Conservation (phyloP, 2,797 vertebrate genomes). For the Arrhamphus sclerolepis region DNA sequence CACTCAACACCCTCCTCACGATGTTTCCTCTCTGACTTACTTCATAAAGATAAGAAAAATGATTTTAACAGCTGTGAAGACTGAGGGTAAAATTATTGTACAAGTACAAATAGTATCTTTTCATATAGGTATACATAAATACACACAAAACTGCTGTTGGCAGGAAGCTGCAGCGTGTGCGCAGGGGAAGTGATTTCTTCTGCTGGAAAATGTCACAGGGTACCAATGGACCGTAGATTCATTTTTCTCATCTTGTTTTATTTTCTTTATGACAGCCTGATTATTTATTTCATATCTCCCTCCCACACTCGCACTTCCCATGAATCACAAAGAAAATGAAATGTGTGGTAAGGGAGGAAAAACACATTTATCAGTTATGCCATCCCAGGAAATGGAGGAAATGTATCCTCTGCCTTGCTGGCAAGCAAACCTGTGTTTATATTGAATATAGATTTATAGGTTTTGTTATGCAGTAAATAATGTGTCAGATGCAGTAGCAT, state of each 20-base stretch:
- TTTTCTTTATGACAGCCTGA: conserved; percentile 30
- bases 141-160: conserved; percentile 23
- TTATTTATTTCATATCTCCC: conserved; percentile 41
- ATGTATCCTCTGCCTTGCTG: conserved; percentile 18
- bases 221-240: conserved; percentile 45
- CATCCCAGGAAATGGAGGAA: conserved; percentile 36
- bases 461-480: conserved; percentile 3
- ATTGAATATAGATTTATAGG: conserved; percentile 19
- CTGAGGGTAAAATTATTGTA: conserved; percentile 14
- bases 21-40: background rate
- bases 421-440: conserved; percentile 34
- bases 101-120: conserved; percentile 5
- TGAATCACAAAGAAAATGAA: conserved; percentile 26
- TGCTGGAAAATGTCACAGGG: conserved; percentile 4
- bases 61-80: conserved; percentile 17
- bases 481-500: background rate
- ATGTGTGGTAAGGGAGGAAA: conserved; percentile 21
- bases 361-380: conserved; percentile 49
- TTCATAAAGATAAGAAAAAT: conserved; percentile 17
- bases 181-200: conserved; percentile 41
- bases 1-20: background rate
- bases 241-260: conserved; percentile 29
- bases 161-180: conserved; percentile 50
- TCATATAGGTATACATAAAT: background rate
- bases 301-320: conserved; percentile 11